Evolutionary conservation across 2,797 vertebrate genomes (phyloP), one percentile per base, ranked within the genome.

Genomic region (Anabas testudineus): DNA sequence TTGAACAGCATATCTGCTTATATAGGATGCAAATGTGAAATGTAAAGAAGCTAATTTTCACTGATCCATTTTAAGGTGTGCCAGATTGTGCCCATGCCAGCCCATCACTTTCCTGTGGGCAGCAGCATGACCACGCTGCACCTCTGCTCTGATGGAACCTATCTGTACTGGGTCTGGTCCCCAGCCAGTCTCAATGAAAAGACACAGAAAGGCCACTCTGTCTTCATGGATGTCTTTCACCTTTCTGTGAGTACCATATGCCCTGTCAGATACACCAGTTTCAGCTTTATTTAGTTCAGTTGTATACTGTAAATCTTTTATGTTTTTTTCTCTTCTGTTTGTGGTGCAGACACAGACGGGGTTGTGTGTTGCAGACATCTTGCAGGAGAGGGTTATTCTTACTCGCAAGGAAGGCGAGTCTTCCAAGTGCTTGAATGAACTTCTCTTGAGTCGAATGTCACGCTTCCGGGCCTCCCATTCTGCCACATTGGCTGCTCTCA

Each of bases 121-220:
- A 97, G 97, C 88, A 97, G 95, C 68, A 95, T 99, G 96, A 99
- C 96, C 74, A 98, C 97, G 0, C 95, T 99, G 73, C 97, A 99
- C 87, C 95, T 99, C 70, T 99, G 97, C 90, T 99, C 98, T 37
- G 98, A 99, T 59, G 97, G 98, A 39, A 97, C 96, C 46, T 98
- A 97, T 77, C 94, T 99, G 90, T 99, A 99, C 87, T 99, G 98
- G 98, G 94, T 99, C 80, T 99, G 98, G 98, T 99, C 97, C 70
- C 98, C 98, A 61, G 97, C 97, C 69, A 96, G 97, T 84, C 95
- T 99, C 82, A 99, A 99, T 19, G 98, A 99, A 88, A 99, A 99
- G 90, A 99, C 97, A 3, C 97, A 97, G 26, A 99, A 99, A 92
- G 98, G 98, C 71, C 97, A 99, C 84, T 99, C 97, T 28, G 97